Conservation (phyloP, 2,888 invertebrate species). For the Stenolophus ochropezus region DNA sequence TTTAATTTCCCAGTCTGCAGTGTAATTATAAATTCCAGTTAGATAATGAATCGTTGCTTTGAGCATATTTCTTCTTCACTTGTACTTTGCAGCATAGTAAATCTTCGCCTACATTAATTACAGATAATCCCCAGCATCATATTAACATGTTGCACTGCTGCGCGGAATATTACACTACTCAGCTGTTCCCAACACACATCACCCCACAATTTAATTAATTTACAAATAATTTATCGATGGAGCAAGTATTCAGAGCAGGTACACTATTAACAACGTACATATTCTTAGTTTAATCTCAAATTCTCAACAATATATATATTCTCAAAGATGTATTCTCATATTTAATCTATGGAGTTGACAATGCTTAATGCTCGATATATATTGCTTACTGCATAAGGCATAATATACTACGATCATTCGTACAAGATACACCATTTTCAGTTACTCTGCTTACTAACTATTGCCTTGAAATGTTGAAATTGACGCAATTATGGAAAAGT, state of each 20-base stretch:
- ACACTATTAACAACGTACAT: background rate
- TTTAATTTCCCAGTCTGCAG: background rate
- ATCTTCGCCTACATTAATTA: background rate
- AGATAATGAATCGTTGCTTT: background rate
- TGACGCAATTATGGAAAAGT: too few relatives aligned
- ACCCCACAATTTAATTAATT: constrained; percentile 50
- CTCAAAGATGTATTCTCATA: too few relatives aligned
- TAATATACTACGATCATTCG: too few relatives aligned
- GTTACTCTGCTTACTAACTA: too few relatives aligned
- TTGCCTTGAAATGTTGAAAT: too few relatives aligned
- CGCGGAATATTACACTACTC: background rate
- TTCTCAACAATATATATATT: too few relatives aligned
- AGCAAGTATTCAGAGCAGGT: background rate
- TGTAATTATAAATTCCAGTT: background rate
- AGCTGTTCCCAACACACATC: background rate
- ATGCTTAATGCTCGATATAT: too few relatives aligned
- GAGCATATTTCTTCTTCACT: background rate
- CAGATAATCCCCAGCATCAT: constrained; percentile 11
- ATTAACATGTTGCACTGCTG: background rate
- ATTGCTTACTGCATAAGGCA: too few relatives aligned
- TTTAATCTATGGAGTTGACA: too few relatives aligned
- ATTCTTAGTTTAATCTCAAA: too few relatives aligned
- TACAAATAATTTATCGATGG: constrained; percentile 48
- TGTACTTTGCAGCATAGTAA: background rate
- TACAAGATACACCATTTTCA: too few relatives aligned